These are phyloP conservation scores for Lutraria rhynchaena DNA, from an alignment of 1,140 invertebrate species.

Conservation along the genomic window DNA sequence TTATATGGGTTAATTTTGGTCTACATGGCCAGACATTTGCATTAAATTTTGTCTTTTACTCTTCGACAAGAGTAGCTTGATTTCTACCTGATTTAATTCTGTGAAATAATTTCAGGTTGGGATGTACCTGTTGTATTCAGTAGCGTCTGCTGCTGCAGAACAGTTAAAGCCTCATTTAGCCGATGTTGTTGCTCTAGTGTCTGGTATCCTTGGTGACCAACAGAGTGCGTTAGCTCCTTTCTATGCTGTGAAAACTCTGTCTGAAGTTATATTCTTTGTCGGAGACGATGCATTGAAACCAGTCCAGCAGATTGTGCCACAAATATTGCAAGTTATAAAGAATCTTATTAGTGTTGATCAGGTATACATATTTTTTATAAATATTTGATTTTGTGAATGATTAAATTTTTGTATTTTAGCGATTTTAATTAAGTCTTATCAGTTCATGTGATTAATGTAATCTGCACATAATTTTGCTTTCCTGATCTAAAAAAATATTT, in stretches of 20 bases:
- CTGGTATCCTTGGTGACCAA: conserved; percentile 83
- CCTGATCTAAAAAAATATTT: no score
- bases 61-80: no score
- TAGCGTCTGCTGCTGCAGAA: conserved; percentile 86
- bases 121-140: conserved; percentile 86
- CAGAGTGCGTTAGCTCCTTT: conserved; percentile 84
- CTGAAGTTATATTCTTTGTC: conserved; percentile 54
- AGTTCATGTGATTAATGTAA: no score
- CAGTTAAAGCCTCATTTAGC: conserved; percentile 84
- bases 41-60: no score
- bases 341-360: conserved; percentile 84
- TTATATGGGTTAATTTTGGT: no score
- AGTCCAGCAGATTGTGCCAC: conserved; percentile 86
- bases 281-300: conserved; percentile 80
- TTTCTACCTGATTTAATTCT: no score
- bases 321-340: conserved; percentile 85
- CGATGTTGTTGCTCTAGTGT: conserved; percentile 84
- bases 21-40: no score
- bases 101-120: conserved; percentile 86
- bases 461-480: no score
- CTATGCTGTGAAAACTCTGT: conserved; percentile 84
- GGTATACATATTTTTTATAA: no score
- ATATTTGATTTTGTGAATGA: no score
- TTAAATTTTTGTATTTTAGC: no score
- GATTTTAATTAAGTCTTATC: no score